Evolutionary conservation across 2,888 invertebrate genomes (phyloP), one percentile per base, ranked within the genome.

Genomic region (Sinelater perroti): DNA sequence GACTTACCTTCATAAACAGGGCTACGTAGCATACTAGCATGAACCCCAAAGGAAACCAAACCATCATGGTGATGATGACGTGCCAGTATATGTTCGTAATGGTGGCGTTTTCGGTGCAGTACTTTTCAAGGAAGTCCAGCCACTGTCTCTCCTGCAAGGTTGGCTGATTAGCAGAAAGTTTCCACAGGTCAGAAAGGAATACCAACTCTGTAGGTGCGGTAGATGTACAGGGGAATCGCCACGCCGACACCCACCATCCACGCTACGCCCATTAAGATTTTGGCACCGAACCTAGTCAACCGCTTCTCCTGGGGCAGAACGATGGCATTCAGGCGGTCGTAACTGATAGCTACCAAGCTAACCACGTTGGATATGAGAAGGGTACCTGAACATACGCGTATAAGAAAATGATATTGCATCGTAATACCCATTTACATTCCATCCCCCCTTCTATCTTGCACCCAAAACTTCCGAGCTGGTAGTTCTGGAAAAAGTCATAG

Each of bases 291-390:
- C 44, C 83, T 82, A 0, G 86, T 87, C 42, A 93, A 76, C 61
- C 88, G 84, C 0, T 87, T 87, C 64, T 90, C 88, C 67, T 84
- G 80, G 0, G 91, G 89, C 53, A 89, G 75, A 0, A 89, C 88
- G 30, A 94, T 91, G 4, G 91, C 91, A 2, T 91, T 90, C 16
- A 94, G 79, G 13, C 94, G 83, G 72, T 94, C 93, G 70, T 91
- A 92, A 44, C 91, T 91, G 0, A 94, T 89, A 14, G 87, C 83
- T 24, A 89, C 86, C 55, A 94, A 81, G 54, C 89, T 92, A 58
- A 89, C 84, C 0, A 93, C 90, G 36, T 89, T 88, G 1, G 91
- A 86, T 45, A 94, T 79, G 1, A 93, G 81, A 45, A 91, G 81
- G 0, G 87, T 80, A 35, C 88, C 91, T 86, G 40, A 45, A 42